Base-by-base conservation (phyloP, 2,797 vertebrate species). In the Sparidentex hasta region DNA sequence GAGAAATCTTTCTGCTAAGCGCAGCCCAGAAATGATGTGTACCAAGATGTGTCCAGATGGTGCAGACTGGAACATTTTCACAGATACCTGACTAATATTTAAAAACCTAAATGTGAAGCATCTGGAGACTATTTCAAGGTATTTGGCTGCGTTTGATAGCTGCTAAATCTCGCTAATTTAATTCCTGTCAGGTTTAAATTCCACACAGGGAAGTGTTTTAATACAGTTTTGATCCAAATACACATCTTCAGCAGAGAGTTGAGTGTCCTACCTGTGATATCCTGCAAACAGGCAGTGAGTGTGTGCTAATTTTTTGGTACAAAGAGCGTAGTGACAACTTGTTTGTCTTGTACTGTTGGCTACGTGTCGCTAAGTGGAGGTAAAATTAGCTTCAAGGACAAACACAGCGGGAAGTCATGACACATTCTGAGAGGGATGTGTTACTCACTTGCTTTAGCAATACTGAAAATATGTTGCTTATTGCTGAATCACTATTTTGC, bases 31-130 rank as follows among this genome's bases (percentile, higher is more conserved):
- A 61, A 29, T 69, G 4, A 44, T 64, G 48, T 46, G 43, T 55
- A 63, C 17, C 21, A 23, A 58, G 57, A 71, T 51, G 51, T 68
- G 57, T 74, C 55, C 65, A 81, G 76, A 80, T 80, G 74, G 69
- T 52, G 59, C 27, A 12, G 65, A 61, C 17, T 50, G 44, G 38
- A 76, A 61, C 46, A 62, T 79, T 64, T 80, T 68, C 55, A 55
- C 51, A 76, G 33, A 44, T 65, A 73, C 63, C 75, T 69, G 64
- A 62, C 50, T 79, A 25, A 65, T 71, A 23, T 74, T 73, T 62
- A 58, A 70, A 74, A 74, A 76, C n/a, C 3, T 25, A 5, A 69
- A 57, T 58, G 12, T 48, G 41, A 69, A 78, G 48, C 84, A 77
- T 74, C 52, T 71, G 52, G 62, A 52, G 59, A 76, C 55, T 16